Conservation (phyloP, 2,888 invertebrate genomes). For the Octonoba sinensis region DNA sequence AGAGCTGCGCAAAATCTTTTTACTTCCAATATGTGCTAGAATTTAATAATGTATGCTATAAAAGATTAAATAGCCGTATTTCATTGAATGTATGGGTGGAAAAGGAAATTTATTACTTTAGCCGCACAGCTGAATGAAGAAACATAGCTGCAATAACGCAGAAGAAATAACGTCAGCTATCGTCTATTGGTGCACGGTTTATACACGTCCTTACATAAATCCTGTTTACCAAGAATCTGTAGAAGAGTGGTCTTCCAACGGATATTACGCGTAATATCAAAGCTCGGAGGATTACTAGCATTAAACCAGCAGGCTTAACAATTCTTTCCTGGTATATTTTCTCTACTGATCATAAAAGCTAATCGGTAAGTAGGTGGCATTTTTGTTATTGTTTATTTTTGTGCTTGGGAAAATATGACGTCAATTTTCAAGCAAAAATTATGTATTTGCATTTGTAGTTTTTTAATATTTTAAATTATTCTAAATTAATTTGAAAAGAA, state of each 20-base stretch:
- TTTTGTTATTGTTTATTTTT: conserved; percentile 17
- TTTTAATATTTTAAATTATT: no score
- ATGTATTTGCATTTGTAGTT: no score
- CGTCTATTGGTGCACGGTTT: conserved; percentile 20
- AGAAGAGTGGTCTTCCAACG: conserved; percentile 53
- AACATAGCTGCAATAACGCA: conserved; percentile 39
- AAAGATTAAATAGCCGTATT: no score
- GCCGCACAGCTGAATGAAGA: conserved; percentile 14
- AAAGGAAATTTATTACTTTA: no score
- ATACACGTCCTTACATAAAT: conserved; percentile 46
- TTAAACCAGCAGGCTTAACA: conserved; percentile 30
- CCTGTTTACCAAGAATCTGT: conserved; percentile 38
- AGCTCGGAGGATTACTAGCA: conserved; percentile 53
- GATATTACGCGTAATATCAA: conserved; percentile 62
- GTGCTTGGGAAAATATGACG: background rate
- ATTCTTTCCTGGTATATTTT: conserved; percentile 29
- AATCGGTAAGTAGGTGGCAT: conserved; percentile 41
- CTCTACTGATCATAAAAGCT: conserved; percentile 9
- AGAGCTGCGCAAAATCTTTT: no score
- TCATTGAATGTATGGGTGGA: no score
- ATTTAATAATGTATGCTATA: no score
- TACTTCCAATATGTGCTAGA: no score
- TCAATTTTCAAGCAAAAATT: background rate
- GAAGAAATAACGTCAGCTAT: conserved; percentile 15
- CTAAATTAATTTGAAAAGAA: no score